Conservation (phyloP, 2,888 invertebrate species). For the Andrena chrysosceles region DNA sequence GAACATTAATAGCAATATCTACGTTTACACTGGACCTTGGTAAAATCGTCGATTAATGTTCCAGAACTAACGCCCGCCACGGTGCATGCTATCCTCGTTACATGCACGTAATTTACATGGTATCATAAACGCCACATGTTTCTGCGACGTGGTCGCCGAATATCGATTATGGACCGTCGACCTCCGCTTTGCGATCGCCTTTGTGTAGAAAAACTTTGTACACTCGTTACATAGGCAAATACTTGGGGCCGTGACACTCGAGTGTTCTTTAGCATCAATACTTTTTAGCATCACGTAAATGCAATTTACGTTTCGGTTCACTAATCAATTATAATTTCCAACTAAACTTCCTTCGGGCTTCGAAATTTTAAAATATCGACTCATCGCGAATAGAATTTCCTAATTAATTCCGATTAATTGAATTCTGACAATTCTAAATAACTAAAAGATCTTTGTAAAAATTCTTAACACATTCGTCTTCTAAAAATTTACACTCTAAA, state of each 20-base stretch:
- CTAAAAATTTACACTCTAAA: too few species aligned
- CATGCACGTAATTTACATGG: constrained; percentile 23
- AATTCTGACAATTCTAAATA: too few species aligned
- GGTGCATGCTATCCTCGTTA: not conserved
- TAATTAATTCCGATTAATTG: too few species aligned
- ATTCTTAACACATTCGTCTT: too few species aligned
- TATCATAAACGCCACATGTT: constrained; percentile 19
- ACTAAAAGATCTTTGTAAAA: too few species aligned
- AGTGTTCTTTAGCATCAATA: not conserved
- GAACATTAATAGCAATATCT: constrained; percentile 6
- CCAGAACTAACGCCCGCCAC: constrained; percentile 20
- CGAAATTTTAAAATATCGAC: too few species aligned
- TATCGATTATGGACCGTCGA: constrained; percentile 20
- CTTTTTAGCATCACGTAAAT: too few species aligned
- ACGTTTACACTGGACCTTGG: constrained; percentile 15
- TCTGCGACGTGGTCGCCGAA: not conserved
- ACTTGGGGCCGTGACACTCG: not conserved
- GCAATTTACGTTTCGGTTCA: too few species aligned
- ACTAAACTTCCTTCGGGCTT: too few species aligned
- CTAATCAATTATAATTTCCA: too few species aligned
- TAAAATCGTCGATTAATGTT: constrained; percentile 25
- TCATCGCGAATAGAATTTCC: too few species aligned
- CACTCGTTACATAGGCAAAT: not conserved
- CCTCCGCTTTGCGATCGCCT: not conserved
- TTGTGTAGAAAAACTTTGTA: constrained; percentile 2